Percentiles rank a stretch among this genome's conserved stretches.
These are phyloP conservation scores for Rutilus rutilus DNA, from an alignment of 2,113 vertebrate species.

Conservation along the genomic window DNA sequence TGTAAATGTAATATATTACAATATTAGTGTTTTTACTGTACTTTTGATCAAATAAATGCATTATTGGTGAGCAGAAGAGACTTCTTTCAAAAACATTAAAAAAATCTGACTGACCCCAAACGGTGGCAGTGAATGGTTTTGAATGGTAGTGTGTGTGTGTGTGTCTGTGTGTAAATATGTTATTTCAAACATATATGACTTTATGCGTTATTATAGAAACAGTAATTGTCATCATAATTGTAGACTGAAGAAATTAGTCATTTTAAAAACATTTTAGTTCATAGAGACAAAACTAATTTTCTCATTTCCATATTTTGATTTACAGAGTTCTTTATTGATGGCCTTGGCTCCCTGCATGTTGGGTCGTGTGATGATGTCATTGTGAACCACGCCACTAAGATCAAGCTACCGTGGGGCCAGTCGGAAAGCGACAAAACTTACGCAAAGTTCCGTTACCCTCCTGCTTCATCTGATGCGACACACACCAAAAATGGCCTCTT, in stretches of 20 bases:
- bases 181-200: no score
- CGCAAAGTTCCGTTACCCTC: constrained; percentile 85
- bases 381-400: constrained; percentile 88
- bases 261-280: no score
- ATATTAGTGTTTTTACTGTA: no score
- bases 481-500: constrained; percentile 81
- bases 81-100: no score
- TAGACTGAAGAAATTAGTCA: background rate
- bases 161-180: no score
- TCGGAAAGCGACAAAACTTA: constrained; percentile 82
- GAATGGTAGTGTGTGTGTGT: no score
- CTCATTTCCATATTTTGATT: background rate
- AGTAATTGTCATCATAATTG: background rate
- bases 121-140: no score
- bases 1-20: no score
- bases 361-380: constrained; percentile 90
- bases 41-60: no score
- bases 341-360: constrained; percentile 87
- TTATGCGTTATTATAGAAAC: background rate
- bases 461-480: constrained; percentile 75
- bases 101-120: no score
- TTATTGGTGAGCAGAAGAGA: no score
- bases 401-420: constrained; percentile 87
- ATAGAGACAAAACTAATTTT: background rate
- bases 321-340: constrained; percentile 93